Conservation (phyloP, 2,888 invertebrate genomes). For the Epinotia ramella region DNA sequence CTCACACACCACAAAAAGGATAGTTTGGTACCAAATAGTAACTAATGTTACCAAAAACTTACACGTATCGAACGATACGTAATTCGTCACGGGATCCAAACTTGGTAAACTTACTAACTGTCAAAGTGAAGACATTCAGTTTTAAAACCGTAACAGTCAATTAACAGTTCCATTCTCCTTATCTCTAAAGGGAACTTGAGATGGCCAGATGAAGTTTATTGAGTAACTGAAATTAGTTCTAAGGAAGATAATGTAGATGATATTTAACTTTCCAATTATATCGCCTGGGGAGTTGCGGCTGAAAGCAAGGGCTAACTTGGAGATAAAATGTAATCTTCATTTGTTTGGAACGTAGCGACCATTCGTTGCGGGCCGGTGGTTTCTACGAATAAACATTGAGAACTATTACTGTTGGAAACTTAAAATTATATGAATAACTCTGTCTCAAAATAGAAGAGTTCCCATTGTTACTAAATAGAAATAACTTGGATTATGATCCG, state of each 20-base stretch:
- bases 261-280: conserved; percentile 38
- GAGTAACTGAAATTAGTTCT: conserved; percentile 44
- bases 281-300: conserved; percentile 15
- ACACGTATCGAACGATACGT: background rate
- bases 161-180: conserved; percentile 37
- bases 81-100: conserved; percentile 11
- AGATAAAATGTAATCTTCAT: conserved; percentile 34
- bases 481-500: no score
- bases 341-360: conserved; percentile 17
- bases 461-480: no score
- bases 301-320: conserved; percentile 12
- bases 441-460: background rate
- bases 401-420: background rate
- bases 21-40: no score
- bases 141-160: conserved; percentile 32
- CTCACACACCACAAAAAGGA: no score
- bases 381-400: background rate
- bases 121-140: conserved; percentile 26
- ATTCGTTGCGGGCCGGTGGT: conserved; percentile 15
- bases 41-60: background rate
- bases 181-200: conserved; percentile 26
- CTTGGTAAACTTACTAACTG: conserved; percentile 23
- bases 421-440: background rate
- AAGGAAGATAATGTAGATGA: conserved; percentile 40
- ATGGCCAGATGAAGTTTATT: conserved; percentile 44